These are phyloP conservation scores for Bradynema listronoti DNA, from an alignment of 1,140 invertebrate species.

Conservation along the genomic window DNA sequence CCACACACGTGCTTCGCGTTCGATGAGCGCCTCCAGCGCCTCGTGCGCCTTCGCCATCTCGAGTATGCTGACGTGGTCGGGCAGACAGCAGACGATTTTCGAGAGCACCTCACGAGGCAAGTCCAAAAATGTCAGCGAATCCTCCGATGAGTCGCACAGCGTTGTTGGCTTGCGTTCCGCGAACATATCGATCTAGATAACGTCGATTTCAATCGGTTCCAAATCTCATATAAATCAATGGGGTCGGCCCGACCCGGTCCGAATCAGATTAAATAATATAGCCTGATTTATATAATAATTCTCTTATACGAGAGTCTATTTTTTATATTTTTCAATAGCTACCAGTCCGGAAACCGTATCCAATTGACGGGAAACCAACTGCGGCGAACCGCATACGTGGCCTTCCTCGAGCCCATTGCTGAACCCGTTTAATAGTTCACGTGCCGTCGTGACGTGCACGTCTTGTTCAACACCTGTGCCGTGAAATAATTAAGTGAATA, in stretches of 20 bases:
- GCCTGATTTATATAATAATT: no score
- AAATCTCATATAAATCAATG: no score
- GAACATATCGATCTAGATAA: conserved; percentile 63
- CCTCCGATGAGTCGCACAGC: conserved; percentile 69
- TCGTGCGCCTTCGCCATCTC: conserved; percentile 68
- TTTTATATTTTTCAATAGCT: no score
- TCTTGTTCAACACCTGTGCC: conserved; percentile 47
- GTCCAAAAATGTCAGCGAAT: conserved; percentile 74
- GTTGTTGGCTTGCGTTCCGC: conserved; percentile 28
- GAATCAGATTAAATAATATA: no score
- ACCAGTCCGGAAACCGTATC: conserved; percentile 24
- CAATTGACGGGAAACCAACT: conserved; percentile 43
- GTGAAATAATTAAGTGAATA: no score
- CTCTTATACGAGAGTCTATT: no score
- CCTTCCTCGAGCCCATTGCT: conserved; percentile 40
- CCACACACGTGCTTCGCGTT: conserved; percentile 80
- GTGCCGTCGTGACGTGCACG: conserved; percentile 50
- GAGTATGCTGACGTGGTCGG: conserved; percentile 82
- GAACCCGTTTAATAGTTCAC: conserved; percentile 49
- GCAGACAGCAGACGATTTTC: conserved; percentile 63
- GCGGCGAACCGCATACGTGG: conserved; percentile 54
- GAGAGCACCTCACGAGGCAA: conserved; percentile 85
- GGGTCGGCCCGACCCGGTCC: no score
- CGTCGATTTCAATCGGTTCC: no score
- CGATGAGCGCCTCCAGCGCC: conserved; percentile 71